A percentile compares a stretch with the other conserved stretches of the same genome.
These are phyloP conservation scores for Ophraella communa DNA, from an alignment of 2,888 invertebrate species.

Conservation along the genomic window DNA sequence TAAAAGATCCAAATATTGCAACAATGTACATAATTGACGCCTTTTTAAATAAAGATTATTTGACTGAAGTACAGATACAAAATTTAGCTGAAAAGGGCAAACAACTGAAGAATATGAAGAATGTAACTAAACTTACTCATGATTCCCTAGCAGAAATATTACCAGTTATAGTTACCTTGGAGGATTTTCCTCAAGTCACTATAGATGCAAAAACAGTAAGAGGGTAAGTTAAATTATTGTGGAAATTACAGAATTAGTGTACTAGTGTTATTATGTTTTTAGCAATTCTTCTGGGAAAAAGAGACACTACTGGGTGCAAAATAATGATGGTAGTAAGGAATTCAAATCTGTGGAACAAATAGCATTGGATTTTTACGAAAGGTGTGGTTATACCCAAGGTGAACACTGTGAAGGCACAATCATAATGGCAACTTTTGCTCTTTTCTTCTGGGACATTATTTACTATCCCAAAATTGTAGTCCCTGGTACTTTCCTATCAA, in stretches of 20 bases:
- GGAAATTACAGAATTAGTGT: too few species aligned
- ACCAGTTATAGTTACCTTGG: constrained; percentile 29
- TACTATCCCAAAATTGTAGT: constrained; percentile 61
- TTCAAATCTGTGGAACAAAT: constrained; percentile 65
- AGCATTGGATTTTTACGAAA: constrained; percentile 62
- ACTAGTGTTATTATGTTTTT: too few species aligned
- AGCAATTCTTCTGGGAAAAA: constrained; percentile 51
- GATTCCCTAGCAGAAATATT: constrained; percentile 36
- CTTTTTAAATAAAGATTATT: constrained; percentile 36
- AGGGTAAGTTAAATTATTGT: constrained; percentile 36
- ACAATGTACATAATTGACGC: neutral
- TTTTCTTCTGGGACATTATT: constrained; percentile 81
- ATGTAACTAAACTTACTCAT: constrained; percentile 27
- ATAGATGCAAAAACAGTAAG: constrained; percentile 40
- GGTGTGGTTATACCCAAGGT: constrained; percentile 61
- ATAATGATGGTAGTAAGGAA: constrained; percentile 51
- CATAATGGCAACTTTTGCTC: constrained; percentile 46
- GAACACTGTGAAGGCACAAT: constrained; percentile 54
- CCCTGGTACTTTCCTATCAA: constrained; percentile 67
- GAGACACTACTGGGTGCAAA: constrained; percentile 48
- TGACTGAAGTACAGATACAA: constrained; percentile 42
- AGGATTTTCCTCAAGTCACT: constrained; percentile 37
- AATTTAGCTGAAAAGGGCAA: constrained; percentile 39
- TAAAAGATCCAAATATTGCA: neutral
- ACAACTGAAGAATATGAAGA: constrained; percentile 32